Base-by-base conservation (phyloP, 2,888 invertebrate genomes). In the Mythimna ferrago region DNA sequence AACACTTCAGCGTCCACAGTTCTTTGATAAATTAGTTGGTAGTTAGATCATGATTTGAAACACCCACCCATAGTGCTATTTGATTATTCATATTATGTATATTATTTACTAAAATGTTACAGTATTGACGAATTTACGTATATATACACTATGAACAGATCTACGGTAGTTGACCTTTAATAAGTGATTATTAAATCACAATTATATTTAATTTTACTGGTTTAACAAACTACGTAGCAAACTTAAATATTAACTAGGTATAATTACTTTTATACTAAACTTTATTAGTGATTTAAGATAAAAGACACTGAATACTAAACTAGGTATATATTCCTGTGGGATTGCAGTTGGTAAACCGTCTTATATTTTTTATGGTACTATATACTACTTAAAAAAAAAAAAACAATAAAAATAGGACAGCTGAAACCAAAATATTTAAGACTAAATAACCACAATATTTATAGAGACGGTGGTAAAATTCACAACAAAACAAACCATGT, bases 401-500 rank as follows among this genome's bases (percentile, higher is more conserved):
- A 32, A 0, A 32, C 9, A 41, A 41, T 1, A 10, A 41, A 10
- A 41, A 9, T 10, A 2, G 56, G 3, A 16, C 32, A 35, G 41
- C 16, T 38, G 48, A 0, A 4, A 48, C 16, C 48, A 16, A 5
- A 48, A 48, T 48, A 48, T 16, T 16, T 48, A 44, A 4, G 11
- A 44, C 44, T 11, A 41, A 9, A 41, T 41, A 53, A n/a, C 51
- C 2, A n/a, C 7, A 53, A n/a, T 53, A 7, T 53, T 53, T 53
- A 2, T 19, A 53, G 51, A 53, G 51, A 51, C 51, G 51, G 6
- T 19, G 51, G 6, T 19, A 11, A 10, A 63, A 75, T 48, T 6
- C 51, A 41, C 9, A 61, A 41, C n/a, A 44, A 72, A 79, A 79
- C 11, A 60, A 77, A 71, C 57, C 16, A 44, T 2, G 35, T 66